phyloP scores from a whole-genome alignment of 2,113 vertebrate genomes.

The Tragelaphus buxtoni region DNA sequence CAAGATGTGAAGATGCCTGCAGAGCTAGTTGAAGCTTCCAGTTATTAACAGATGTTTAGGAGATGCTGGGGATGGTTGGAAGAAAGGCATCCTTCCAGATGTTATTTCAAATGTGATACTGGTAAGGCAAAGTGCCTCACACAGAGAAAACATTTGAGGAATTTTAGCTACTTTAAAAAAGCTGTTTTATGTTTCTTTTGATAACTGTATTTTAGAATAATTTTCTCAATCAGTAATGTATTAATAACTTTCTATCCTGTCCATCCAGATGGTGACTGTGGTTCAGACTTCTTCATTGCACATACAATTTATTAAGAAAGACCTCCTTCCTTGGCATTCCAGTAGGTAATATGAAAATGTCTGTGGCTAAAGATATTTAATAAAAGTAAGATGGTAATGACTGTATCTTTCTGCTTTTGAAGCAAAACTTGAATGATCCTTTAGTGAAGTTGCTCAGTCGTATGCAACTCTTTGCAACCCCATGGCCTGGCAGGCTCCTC shows the following conservation, averaged over 20 bases:
- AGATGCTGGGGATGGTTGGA: too few species aligned
- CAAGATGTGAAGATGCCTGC: rapidly evolving
- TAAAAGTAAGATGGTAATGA: too few species aligned
- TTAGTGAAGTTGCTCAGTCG: neutral
- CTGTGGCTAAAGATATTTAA: neutral
- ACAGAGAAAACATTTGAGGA: neutral
- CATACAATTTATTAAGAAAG: neutral
- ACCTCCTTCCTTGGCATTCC: neutral
- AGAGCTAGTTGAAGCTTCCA: neutral
- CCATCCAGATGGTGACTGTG: neutral
- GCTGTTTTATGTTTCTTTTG: neutral
- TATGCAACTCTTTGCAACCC: neutral
- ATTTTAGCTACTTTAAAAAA: neutral
- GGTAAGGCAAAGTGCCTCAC: neutral
- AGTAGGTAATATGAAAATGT: neutral
- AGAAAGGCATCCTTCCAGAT: neutral
- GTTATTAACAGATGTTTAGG: neutral
- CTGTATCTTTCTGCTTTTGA: neutral
- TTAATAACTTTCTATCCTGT: neutral
- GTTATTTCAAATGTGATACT: neutral
- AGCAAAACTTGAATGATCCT: neutral
- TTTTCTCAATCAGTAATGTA: neutral
- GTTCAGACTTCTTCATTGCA: neutral
- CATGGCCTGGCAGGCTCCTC: neutral
- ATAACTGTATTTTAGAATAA: neutral